Evolutionary conservation across 2,797 vertebrate genomes (phyloP).

Genomic region (Cryptoprocta ferox): DNA sequence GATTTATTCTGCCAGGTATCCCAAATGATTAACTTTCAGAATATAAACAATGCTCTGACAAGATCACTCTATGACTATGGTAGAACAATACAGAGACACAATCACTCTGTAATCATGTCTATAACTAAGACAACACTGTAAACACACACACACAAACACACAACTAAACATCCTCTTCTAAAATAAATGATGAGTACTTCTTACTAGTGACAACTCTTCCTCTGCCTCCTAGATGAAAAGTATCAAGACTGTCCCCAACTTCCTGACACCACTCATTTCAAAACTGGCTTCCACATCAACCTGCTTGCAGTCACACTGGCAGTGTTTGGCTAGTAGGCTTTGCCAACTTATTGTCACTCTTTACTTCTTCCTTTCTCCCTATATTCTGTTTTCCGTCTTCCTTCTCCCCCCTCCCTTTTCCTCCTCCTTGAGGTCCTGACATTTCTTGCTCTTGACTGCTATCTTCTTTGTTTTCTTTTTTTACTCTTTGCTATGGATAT

Average conservation of each 20-base stretch:
- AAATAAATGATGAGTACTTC: neutral
- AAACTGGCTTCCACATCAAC: neutral
- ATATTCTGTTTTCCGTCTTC: neutral
- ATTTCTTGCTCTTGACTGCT: neutral
- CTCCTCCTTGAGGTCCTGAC: neutral
- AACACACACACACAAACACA: no score
- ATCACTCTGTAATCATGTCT: neutral
- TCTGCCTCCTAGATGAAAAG: neutral
- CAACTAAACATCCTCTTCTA: neutral
- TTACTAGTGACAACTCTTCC: neutral
- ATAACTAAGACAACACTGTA: neutral
- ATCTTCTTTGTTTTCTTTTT: slow-evolving; percentile 37
- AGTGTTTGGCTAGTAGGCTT: neutral
- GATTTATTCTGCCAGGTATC: slow-evolving; percentile 32
- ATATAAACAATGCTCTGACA: neutral
- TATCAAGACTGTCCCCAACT: neutral
- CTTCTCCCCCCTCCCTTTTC: neutral
- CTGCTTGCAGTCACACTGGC: neutral
- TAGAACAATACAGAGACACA: slow-evolving; percentile 1
- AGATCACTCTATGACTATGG: neutral
- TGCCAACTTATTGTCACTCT: neutral
- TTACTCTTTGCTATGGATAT: neutral
- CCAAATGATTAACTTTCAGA: slow-evolving; percentile 32
- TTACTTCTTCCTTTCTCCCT: neutral
- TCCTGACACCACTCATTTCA: neutral